Percentiles rank a stretch among this genome's conserved stretches.
Conservation (phyloP, 2,113 vertebrate genomes). For the Oryzias melastigma region DNA sequence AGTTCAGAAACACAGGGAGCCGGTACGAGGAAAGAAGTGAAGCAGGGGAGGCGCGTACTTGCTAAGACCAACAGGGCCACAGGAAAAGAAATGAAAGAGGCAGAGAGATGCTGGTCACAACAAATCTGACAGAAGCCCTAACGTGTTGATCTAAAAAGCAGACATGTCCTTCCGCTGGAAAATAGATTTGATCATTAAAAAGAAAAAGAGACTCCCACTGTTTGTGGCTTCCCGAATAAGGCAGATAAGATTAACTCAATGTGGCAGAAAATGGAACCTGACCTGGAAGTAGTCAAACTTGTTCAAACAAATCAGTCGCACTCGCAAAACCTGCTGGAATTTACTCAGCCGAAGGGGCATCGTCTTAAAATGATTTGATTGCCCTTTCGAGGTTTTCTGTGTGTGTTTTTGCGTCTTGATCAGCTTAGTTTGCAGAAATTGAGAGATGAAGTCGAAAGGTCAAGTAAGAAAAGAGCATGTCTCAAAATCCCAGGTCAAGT, state of each 20-base stretch:
- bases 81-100: constrained; percentile 37
- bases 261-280: constrained; percentile 1
- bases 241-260: constrained; percentile 12
- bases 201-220: constrained; percentile 28
- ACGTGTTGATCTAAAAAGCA: constrained; percentile 16
- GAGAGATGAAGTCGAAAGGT: no score
- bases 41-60: constrained; percentile 73
- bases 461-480: no score
- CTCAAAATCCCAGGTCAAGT: no score
- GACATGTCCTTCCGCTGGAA: constrained; percentile 23
- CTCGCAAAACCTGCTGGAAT: constrained; percentile 3
- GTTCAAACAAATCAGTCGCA: no score
- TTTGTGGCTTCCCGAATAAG: constrained; percentile 31
- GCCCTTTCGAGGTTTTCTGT: no score
- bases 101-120: constrained; percentile 34
- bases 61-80: constrained; percentile 75
- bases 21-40: constrained; percentile 59
- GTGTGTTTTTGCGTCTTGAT: no score
- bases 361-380: no score
- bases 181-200: constrained; percentile 3
- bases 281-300: no score
- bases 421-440: no score
- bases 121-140: constrained; percentile 40
- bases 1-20: constrained; percentile 81
- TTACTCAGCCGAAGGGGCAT: constrained; percentile 3